phyloP scores from a whole-genome alignment of 1,140 invertebrate genomes.

The Cydia splendana region DNA sequence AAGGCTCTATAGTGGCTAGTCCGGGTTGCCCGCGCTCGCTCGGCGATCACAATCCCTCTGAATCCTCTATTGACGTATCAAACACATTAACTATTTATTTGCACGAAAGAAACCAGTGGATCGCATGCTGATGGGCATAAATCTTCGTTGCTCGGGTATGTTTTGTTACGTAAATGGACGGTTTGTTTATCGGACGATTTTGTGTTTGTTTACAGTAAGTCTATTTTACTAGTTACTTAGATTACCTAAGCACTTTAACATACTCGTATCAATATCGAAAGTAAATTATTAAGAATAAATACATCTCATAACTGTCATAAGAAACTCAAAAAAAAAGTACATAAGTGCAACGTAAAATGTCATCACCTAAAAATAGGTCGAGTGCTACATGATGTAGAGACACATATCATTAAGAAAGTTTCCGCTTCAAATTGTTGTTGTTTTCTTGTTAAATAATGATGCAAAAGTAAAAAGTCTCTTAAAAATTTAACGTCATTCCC shows the following conservation, averaged over 20 bases:
- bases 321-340: too few species aligned
- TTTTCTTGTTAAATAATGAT: too few species aligned
- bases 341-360: too few species aligned
- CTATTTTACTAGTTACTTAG: not conserved
- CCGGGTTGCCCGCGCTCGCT: not conserved
- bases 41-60: not conserved
- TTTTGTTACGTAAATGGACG: not conserved
- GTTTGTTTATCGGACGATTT: not conserved
- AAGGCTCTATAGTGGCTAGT: not conserved
- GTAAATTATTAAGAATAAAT: too few species aligned
- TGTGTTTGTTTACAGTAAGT: not conserved
- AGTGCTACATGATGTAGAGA: too few species aligned
- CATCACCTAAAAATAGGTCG: too few species aligned
- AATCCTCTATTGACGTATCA: slow-evolving; percentile 29
- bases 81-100: slow-evolving; percentile 32
- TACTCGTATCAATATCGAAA: too few species aligned
- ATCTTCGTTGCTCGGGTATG: not conserved
- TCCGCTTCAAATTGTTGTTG: too few species aligned
- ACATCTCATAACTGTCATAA: too few species aligned
- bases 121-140: slow-evolving; percentile 19
- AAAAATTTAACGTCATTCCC: too few species aligned
- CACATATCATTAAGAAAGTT: too few species aligned
- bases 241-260: not conserved
- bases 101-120: slow-evolving; percentile 23
- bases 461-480: too few species aligned